Evolutionary conservation across 2,113 vertebrate genomes (phyloP).

Genomic region (Phainopepla nitens): DNA sequence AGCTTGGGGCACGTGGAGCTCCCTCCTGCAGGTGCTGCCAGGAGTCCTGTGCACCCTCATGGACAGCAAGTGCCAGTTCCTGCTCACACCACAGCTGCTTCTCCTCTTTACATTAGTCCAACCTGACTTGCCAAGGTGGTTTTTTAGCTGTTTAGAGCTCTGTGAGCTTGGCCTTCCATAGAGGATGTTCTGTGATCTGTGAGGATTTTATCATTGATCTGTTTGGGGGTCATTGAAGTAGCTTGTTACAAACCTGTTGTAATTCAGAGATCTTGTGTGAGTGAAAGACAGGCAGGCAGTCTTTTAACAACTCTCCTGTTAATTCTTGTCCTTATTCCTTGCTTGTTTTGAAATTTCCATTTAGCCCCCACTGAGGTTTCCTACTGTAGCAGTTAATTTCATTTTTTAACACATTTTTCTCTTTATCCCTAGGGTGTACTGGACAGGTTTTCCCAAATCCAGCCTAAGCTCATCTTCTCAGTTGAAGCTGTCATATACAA

Average conservation of each 20-base stretch:
- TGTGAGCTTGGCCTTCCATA: not conserved
- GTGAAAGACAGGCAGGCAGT: not conserved
- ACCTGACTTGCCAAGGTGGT: not conserved
- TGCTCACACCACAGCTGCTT: not conserved
- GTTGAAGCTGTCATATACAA: conserved; percentile 94
- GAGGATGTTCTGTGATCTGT: accelerated
- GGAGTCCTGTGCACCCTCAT: not conserved
- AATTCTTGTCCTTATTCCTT: not conserved
- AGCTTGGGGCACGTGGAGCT: not conserved
- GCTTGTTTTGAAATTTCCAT: not conserved
- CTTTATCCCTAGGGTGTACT: conserved; percentile 82
- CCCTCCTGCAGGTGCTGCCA: too few species aligned
- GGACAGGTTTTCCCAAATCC: conserved; percentile 95
- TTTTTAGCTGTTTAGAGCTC: not conserved
- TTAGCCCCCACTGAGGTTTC: not conserved
- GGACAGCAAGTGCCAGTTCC: not conserved
- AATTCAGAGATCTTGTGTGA: not conserved
- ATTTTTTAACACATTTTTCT: not conserved
- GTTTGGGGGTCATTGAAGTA: not conserved
- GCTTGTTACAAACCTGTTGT: not conserved
- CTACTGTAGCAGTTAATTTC: not conserved
- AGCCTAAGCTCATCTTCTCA: conserved; percentile 93
- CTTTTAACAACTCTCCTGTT: not conserved
- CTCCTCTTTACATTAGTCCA: not conserved
- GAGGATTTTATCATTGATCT: not conserved